Conservation (phyloP, 2,797 vertebrate genomes). For the Poecile montanus region DNA sequence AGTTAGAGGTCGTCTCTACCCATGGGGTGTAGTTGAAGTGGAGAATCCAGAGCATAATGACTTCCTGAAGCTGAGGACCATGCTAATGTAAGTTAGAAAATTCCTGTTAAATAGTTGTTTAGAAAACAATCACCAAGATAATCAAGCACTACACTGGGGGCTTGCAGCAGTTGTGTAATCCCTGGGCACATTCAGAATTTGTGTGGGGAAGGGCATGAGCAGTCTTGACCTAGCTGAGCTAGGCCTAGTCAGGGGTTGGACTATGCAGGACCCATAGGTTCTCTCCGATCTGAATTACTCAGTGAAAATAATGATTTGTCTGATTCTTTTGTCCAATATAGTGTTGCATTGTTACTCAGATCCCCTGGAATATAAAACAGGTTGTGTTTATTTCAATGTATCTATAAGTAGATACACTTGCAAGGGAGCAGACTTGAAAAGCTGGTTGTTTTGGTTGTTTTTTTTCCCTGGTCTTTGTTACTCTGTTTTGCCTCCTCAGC, state of each 20-base stretch:
- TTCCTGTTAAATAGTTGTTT: background rate
- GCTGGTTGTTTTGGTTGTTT: background rate
- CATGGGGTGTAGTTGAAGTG: conserved; percentile 97
- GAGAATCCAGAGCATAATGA: conserved; percentile 98
- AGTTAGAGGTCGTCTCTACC: conserved; percentile 95
- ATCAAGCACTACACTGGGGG: fast-evolving
- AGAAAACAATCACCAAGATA: background rate
- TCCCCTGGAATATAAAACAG: fast-evolving
- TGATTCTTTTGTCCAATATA: fast-evolving
- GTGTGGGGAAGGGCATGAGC: background rate
- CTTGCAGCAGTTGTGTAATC: background rate
- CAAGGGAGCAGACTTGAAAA: background rate
- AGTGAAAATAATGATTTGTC: background rate
- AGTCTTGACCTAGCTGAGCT: background rate
- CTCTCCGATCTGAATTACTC: background rate
- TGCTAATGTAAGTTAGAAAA: conserved; percentile 90
- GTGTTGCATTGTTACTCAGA: background rate
- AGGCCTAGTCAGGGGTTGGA: background rate
- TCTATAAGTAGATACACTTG: background rate
- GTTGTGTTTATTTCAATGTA: background rate
- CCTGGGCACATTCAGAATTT: background rate
- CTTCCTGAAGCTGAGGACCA: conserved; percentile 96
- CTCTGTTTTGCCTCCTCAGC: background rate
- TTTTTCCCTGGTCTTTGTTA: background rate
- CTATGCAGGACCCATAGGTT: background rate